A percentile compares a stretch with the other conserved stretches of the same genome.
Conservation (phyloP, 1,140 invertebrate genomes). For the Drosophila sturtevanti region DNA sequence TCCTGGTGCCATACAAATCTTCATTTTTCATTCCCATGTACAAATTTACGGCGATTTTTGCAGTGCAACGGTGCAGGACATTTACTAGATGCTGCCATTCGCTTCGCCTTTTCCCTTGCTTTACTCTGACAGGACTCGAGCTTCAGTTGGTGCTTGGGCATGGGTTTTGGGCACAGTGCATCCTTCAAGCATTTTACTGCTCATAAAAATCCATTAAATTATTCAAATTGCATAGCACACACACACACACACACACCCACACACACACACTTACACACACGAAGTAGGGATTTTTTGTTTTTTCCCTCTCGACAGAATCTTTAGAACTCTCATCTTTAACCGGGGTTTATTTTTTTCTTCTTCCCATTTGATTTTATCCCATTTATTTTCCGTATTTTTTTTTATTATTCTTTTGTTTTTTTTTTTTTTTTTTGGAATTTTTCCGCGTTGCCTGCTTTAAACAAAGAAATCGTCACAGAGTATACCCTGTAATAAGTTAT, state of each 20-base stretch:
- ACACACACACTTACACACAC: not conserved
- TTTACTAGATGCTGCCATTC: slow-evolving; percentile 19
- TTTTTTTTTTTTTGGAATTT: slow-evolving; percentile 41
- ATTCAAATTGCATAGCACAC: slow-evolving; percentile 78
- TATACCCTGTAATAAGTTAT: too few relatives aligned
- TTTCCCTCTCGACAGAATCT: not conserved
- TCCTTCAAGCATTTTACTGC: slow-evolving; percentile 75
- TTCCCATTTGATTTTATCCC: slow-evolving; percentile 31
- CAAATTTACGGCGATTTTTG: slow-evolving; percentile 70
- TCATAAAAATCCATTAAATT: slow-evolving; percentile 82
- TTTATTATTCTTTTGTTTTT: slow-evolving; percentile 8
- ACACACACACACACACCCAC: slow-evolving; percentile 6
- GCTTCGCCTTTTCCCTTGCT: not conserved
- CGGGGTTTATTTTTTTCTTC: not conserved
- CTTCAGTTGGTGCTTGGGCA: not conserved
- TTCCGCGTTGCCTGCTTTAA: slow-evolving; percentile 73
- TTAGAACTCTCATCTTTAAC: not conserved
- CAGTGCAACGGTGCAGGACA: slow-evolving; percentile 51
- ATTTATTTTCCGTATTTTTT: slow-evolving; percentile 21
- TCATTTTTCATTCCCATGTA: slow-evolving; percentile 35
- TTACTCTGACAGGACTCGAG: not conserved
- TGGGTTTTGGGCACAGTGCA: slow-evolving; percentile 39
- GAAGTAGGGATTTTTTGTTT: not conserved
- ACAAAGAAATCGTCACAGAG: too few relatives aligned
- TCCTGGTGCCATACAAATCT: not conserved